Percentiles rank a stretch among this genome's conserved stretches.
phyloP scores from a whole-genome alignment of 2,113 vertebrate genomes.

The Columba livia region DNA sequence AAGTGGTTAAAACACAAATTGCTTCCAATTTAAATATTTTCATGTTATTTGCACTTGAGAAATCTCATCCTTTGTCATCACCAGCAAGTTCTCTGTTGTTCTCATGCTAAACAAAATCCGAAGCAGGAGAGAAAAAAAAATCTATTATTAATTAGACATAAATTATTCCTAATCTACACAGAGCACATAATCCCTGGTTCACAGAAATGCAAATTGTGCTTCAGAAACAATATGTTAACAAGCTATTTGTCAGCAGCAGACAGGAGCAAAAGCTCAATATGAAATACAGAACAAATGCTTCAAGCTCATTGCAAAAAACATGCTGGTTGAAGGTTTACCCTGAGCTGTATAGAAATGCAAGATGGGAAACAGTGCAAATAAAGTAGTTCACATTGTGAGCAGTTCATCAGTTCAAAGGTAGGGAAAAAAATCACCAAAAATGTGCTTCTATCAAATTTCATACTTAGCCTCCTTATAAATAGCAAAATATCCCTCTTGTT shows the following conservation, averaged over 20 bases:
- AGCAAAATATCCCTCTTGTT: not conserved
- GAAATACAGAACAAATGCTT: conserved; percentile 70
- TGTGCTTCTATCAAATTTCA: not conserved
- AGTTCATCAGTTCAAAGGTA: not conserved
- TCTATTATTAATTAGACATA: conserved; percentile 77
- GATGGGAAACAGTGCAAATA: not conserved
- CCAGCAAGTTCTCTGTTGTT: conserved; percentile 13
- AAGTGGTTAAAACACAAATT: conserved; percentile 28
- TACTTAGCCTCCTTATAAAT: not conserved
- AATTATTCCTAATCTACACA: conserved; percentile 81
- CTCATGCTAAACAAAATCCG: conserved; percentile 62
- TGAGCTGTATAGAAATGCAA: conserved; percentile 12
- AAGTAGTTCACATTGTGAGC: not conserved
- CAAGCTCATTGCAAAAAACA: conserved; percentile 55
- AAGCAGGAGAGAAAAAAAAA: conserved; percentile 18
- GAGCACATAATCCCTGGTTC: conserved; percentile 69
- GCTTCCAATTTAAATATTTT: conserved; percentile 12
- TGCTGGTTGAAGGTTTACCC: conserved; percentile 37
- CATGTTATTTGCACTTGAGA: conserved; percentile 44
- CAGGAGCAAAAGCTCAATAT: conserved; percentile 50
- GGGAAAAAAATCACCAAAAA: not conserved
- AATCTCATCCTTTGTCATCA: conserved; percentile 53
- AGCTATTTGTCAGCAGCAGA: conserved; percentile 70
- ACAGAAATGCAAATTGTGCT: conserved; percentile 73
- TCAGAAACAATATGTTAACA: conserved; percentile 77